A percentile compares a stretch with the other conserved stretches of the same genome.
Evolutionary conservation across 1,140 invertebrate species (phyloP).

Genomic region (Drosophila truncata): DNA sequence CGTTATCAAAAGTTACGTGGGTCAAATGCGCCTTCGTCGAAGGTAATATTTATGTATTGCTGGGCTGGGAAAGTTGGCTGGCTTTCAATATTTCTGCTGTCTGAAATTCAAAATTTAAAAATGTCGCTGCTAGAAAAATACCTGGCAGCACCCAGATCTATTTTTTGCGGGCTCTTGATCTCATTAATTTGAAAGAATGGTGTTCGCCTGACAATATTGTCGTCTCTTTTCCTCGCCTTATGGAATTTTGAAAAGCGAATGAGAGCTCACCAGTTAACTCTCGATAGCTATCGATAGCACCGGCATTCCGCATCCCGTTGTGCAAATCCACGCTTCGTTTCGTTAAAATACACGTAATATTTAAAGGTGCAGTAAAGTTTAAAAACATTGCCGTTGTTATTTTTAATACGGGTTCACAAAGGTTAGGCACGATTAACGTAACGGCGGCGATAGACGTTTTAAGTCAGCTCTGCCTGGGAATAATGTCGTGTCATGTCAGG

Average conservation of each 20-base stretch:
- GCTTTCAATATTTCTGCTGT: conserved; percentile 36
- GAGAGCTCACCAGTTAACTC: conserved; percentile 10
- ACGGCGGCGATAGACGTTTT: conserved; percentile 2
- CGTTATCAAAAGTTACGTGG: conserved; percentile 30
- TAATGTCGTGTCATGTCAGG: conserved; percentile 66
- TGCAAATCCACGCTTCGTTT: background rate
- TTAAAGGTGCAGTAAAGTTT: background rate
- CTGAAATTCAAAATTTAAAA: conserved; percentile 38
- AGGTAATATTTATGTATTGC: conserved; percentile 6
- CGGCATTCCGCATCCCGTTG: conserved; percentile 9
- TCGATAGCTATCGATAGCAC: conserved; percentile 19
- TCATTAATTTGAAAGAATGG: conserved; percentile 36
- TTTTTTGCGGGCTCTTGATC: conserved; percentile 51
- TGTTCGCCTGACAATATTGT: conserved; percentile 11
- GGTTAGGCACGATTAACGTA: conserved; percentile 1
- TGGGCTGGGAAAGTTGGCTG: conserved; percentile 29
- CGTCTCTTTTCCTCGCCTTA: conserved; percentile 9
- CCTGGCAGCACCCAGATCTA: conserved; percentile 44
- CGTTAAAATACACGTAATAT: background rate
- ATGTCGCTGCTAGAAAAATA: conserved; percentile 39
- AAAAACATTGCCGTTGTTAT: background rate
- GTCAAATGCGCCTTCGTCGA: background rate
- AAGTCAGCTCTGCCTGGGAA: conserved; percentile 42
- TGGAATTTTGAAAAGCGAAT: conserved; percentile 20
- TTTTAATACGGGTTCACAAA: background rate